Conservation (phyloP, 2,113 vertebrate species). For the Corythoichthys haematopterus region DNA sequence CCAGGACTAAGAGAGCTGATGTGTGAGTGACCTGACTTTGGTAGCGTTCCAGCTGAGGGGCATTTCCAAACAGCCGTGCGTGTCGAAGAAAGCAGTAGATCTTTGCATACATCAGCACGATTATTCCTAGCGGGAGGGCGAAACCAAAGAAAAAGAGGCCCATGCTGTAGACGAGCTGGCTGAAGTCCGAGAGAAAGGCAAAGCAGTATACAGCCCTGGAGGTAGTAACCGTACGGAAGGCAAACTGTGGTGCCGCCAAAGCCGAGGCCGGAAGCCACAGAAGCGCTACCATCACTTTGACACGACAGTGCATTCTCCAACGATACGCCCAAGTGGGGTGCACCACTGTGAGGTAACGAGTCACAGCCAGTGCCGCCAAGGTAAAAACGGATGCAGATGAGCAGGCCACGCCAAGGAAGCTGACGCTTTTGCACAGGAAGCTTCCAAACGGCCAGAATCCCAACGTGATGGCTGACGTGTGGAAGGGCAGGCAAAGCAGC, state of each 20-base stretch:
- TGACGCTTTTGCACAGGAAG: constrained; percentile 69
- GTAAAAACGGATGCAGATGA: constrained; percentile 69
- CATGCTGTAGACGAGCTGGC: constrained; percentile 68
- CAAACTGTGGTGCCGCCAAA: constrained; percentile 72
- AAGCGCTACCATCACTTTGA: constrained; percentile 45
- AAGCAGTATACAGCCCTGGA: constrained; percentile 61
- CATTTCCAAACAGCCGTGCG: constrained; percentile 33
- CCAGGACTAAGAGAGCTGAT: constrained; percentile 68
- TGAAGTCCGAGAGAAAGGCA: constrained; percentile 66
- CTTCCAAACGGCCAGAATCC: constrained; percentile 71
- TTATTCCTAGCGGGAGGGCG: constrained; percentile 65
- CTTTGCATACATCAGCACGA: constrained; percentile 68
- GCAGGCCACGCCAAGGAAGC: constrained; percentile 71
- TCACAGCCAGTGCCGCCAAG: constrained; percentile 68
- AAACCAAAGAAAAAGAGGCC: constrained; percentile 72
- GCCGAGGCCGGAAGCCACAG: constrained; percentile 65
- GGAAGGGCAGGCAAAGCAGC: constrained; percentile 71
- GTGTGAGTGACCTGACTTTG: constrained; percentile 73
- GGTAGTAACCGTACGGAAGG: constrained; percentile 52
- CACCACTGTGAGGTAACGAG: constrained; percentile 71
- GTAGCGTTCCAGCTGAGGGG: constrained; percentile 67
- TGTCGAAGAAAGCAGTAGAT: constrained; percentile 69
- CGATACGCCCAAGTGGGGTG: constrained; percentile 66
- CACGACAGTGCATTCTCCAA: constrained; percentile 34
- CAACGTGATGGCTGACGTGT: constrained; percentile 67